phyloP scores from a whole-genome alignment of 2,113 vertebrate species.

The Lynx canadensis region DNA sequence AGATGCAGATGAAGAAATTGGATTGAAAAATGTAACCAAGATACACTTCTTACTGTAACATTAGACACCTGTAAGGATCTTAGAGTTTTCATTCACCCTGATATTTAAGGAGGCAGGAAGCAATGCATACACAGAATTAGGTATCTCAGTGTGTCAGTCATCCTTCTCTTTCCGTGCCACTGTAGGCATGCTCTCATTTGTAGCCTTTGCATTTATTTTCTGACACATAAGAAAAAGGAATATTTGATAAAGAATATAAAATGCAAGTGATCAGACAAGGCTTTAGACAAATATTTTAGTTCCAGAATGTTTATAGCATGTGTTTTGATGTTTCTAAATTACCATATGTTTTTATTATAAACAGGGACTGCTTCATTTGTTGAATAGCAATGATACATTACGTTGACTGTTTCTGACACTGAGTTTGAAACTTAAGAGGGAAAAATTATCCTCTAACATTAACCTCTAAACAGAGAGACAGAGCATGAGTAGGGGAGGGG shows the following conservation, averaged over 20 bases:
- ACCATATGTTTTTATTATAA: slow-evolving; percentile 67
- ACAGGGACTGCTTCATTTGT: slow-evolving; percentile 58
- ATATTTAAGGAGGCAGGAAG: background rate
- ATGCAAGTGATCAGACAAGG: slow-evolving; percentile 28
- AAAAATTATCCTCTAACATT: background rate
- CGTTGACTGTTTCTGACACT: slow-evolving; percentile 36
- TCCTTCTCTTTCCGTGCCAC: background rate
- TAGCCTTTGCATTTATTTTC: slow-evolving; percentile 30
- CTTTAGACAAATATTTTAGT: slow-evolving; percentile 57
- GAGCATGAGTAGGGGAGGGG: too few relatives aligned
- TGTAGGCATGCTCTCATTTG: background rate
- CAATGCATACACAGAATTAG: background rate
- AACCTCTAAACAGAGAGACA: too few relatives aligned
- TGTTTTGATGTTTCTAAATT: slow-evolving; percentile 67
- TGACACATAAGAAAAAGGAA: slow-evolving; percentile 39
- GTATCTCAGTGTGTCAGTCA: background rate
- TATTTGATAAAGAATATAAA: slow-evolving; percentile 36
- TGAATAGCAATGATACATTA: slow-evolving; percentile 41
- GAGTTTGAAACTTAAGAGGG: slow-evolving; percentile 21
- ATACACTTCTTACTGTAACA: background rate
- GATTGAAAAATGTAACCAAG: background rate
- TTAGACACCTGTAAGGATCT: background rate
- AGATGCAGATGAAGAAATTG: background rate
- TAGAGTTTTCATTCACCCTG: background rate
- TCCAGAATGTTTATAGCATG: slow-evolving; percentile 59